Evolutionary conservation across 2,888 invertebrate species (phyloP).

Genomic region (Drosophila vallismaia): DNA sequence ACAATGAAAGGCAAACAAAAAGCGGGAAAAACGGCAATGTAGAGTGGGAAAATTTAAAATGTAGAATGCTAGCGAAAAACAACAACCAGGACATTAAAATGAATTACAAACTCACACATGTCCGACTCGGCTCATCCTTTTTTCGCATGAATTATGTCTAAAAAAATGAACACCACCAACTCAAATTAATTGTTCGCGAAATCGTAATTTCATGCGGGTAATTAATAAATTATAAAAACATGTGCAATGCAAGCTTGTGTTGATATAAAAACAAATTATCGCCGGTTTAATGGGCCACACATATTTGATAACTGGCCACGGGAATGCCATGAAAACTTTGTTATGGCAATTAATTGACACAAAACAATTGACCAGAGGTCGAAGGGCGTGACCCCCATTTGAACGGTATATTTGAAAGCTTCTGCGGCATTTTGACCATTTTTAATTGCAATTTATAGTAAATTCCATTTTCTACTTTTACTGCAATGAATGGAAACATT

Average conservation of each 20-base stretch:
- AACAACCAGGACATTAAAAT: slow-evolving; percentile 16
- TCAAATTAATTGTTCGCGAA: slow-evolving; percentile 43
- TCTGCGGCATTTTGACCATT: neutral
- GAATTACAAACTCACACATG: slow-evolving; percentile 44
- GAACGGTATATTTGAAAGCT: neutral
- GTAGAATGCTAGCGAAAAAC: slow-evolving; percentile 26
- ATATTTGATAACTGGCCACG: slow-evolving; percentile 27
- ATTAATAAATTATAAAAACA: slow-evolving; percentile 59
- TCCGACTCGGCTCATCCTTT: slow-evolving; percentile 26
- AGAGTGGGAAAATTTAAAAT: slow-evolving; percentile 51
- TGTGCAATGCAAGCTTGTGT: slow-evolving; percentile 38
- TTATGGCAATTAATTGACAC: slow-evolving; percentile 39
- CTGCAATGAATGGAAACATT: neutral
- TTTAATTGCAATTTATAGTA: slow-evolving; percentile 21
- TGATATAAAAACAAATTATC: slow-evolving; percentile 61
- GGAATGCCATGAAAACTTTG: slow-evolving; percentile 34
- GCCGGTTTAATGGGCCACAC: slow-evolving; percentile 50
- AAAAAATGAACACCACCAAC: slow-evolving; percentile 21
- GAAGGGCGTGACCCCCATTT: slow-evolving; percentile 5
- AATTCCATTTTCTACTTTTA: neutral
- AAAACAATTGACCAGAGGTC: slow-evolving; percentile 6
- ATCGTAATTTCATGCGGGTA: slow-evolving; percentile 52
- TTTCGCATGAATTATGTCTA: slow-evolving; percentile 42
- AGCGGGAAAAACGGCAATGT: slow-evolving; percentile 30
- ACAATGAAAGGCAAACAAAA: slow-evolving; percentile 40